Conservation (phyloP, 2,113 vertebrate genomes). For the Cranoglanis bouderius region DNA sequence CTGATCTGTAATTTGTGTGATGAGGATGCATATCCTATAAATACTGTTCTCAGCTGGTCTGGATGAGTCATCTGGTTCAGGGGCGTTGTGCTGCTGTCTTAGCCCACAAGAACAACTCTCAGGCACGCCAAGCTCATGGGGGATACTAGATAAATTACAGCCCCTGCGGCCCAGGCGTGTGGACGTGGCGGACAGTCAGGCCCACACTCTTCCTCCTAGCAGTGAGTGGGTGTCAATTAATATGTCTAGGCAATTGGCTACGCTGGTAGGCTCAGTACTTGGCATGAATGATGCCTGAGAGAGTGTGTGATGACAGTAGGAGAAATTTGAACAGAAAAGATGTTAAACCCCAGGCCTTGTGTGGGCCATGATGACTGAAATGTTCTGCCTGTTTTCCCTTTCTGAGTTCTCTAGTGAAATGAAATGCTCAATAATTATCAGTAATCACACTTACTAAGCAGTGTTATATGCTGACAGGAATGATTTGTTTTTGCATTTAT, state of each 20-base stretch:
- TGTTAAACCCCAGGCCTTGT: not conserved
- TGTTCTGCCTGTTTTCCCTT: not conserved
- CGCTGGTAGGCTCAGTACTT: constrained; percentile 18
- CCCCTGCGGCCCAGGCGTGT: constrained; percentile 48
- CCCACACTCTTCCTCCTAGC: constrained; percentile 56
- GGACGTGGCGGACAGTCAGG: constrained; percentile 54
- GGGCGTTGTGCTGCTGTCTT: constrained; percentile 19
- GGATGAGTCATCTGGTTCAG: constrained; percentile 47
- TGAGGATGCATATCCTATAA: constrained; percentile 58
- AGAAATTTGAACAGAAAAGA: not conserved
- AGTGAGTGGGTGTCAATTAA: constrained; percentile 51
- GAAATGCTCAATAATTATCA: not conserved
- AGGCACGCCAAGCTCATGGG: constrained; percentile 1
- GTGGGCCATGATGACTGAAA: not conserved
- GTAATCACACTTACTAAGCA: constrained; percentile 8
- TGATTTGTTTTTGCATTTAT: not conserved
- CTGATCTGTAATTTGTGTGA: constrained; percentile 57
- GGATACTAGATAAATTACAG: constrained; percentile 56
- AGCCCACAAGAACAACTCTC: constrained; percentile 7
- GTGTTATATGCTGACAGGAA: not conserved
- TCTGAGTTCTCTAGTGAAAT: not conserved
- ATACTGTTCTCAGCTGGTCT: constrained; percentile 60
- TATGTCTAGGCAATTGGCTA: constrained; percentile 44
- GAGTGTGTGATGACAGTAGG: not conserved
- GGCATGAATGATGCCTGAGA: constrained; percentile 28